These are phyloP conservation scores for Galerucella calmariensis DNA, from an alignment of 2,888 invertebrate genomes.

Conservation along the genomic window DNA sequence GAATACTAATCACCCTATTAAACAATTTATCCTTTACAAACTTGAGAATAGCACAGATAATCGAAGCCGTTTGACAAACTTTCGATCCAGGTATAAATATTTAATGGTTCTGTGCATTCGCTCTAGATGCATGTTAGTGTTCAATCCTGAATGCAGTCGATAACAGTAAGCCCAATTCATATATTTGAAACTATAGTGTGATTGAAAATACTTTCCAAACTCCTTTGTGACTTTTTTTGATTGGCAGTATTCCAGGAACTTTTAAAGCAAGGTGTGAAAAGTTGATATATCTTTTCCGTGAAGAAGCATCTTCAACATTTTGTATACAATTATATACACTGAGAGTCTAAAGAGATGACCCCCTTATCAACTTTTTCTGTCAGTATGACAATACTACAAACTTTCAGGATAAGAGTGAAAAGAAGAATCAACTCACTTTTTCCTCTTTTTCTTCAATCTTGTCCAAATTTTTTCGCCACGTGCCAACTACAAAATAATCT, in stretches of 20 bases:
- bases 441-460: too few relatives aligned
- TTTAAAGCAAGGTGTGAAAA: conserved; percentile 7
- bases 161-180: conserved; percentile 31
- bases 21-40: conserved; percentile 25
- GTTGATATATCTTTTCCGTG: conserved; percentile 22
- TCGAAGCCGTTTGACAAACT: conserved; percentile 20
- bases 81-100: conserved; percentile 30
- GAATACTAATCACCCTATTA: not conserved
- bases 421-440: too few relatives aligned
- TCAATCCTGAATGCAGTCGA: conserved; percentile 3
- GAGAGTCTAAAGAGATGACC: too few relatives aligned
- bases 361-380: too few relatives aligned
- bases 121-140: conserved; percentile 21
- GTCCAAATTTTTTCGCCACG: too few relatives aligned
- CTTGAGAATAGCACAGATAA: conserved; percentile 11
- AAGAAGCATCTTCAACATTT: conserved; percentile 10
- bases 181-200: conserved; percentile 6
- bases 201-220: conserved; percentile 29
- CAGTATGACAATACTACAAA: too few relatives aligned
- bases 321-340: not conserved
- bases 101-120: conserved; percentile 32
- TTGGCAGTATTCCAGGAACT: conserved; percentile 14
- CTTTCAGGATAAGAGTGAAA: too few relatives aligned
- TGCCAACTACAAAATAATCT: too few relatives aligned
- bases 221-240: conserved; percentile 21